phyloP scores from a whole-genome alignment of 2,888 invertebrate species.

The Drosophila tripunctata region DNA sequence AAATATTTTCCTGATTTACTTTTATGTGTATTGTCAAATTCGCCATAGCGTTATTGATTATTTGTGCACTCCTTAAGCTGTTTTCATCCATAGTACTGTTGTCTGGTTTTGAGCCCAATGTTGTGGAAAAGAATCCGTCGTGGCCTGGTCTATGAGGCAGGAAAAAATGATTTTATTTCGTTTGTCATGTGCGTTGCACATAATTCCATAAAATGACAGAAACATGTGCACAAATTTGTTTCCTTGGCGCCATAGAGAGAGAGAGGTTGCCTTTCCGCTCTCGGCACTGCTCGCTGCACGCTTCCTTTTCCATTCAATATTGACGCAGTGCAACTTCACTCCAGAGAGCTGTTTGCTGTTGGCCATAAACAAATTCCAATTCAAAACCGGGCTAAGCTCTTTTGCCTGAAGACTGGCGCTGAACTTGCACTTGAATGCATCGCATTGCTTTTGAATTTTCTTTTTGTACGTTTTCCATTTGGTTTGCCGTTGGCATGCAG shows the following conservation, averaged over 20 bases:
- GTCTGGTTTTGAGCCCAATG: constrained; percentile 32
- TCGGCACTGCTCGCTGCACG: background rate
- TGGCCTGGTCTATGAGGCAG: constrained; percentile 33
- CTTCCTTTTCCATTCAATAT: background rate
- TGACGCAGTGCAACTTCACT: constrained; percentile 36
- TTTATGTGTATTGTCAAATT: no score
- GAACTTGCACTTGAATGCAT: constrained; percentile 61
- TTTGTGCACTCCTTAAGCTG: background rate
- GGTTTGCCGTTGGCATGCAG: constrained; percentile 34
- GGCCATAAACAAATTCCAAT: constrained; percentile 77
- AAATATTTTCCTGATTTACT: no score
- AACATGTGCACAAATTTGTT: constrained; percentile 80
- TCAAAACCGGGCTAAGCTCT: constrained; percentile 65
- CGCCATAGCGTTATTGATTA: background rate
- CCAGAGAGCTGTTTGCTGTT: constrained; percentile 49
- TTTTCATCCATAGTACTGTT: constrained; percentile 30
- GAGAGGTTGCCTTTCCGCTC: constrained; percentile 10
- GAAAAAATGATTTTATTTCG: constrained; percentile 75
- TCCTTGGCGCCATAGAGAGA: constrained; percentile 51
- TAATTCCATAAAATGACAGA: constrained; percentile 79
- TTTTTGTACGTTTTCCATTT: constrained; percentile 55
- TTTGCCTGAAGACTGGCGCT: constrained; percentile 55
- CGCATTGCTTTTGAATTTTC: constrained; percentile 47
- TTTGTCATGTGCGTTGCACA: constrained; percentile 67
- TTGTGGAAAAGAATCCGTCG: constrained; percentile 52